These are phyloP conservation scores for Siniperca undulata DNA, from an alignment of 2,797 vertebrate genomes.

Conservation along the genomic window DNA sequence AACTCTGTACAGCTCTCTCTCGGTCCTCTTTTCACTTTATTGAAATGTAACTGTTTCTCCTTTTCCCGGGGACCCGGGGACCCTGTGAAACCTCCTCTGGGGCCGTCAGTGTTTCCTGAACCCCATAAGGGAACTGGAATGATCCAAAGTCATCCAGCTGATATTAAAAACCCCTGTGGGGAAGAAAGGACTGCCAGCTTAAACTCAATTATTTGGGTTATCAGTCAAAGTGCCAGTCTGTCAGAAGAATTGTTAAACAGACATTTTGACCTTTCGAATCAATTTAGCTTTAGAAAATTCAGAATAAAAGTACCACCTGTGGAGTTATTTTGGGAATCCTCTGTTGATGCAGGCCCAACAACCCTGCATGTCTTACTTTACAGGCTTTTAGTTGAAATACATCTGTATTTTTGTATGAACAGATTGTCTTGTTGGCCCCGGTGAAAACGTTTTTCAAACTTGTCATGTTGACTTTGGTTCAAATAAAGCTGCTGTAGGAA, in stretches of 20 bases:
- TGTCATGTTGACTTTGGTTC: not conserved
- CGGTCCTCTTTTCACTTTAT: not conserved
- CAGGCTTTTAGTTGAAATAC: not conserved
- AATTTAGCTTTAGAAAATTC: not conserved
- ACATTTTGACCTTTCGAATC: not conserved
- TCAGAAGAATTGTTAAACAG: not conserved
- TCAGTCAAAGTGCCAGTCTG: constrained; percentile 7
- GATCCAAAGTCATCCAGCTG: constrained; percentile 3
- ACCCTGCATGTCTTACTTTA: not conserved
- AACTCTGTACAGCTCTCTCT: not conserved
- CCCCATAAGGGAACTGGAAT: not conserved
- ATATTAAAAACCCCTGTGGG: constrained; percentile 7
- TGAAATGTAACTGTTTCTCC: not conserved
- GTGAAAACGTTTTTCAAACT: not conserved
- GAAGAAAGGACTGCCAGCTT: not conserved
- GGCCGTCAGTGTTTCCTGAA: not conserved
- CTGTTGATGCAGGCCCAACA: too few relatives aligned
- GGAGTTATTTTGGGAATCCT: not conserved
- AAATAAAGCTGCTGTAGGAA: not conserved
- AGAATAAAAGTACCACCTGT: not conserved
- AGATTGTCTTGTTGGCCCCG: not conserved
- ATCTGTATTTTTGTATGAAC: not conserved
- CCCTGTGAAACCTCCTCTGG: not conserved
- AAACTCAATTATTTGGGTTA: constrained; percentile 14
- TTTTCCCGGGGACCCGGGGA: not conserved